Evolutionary conservation across 2,113 vertebrate genomes (phyloP).

Genomic region (Myotis davidii): DNA sequence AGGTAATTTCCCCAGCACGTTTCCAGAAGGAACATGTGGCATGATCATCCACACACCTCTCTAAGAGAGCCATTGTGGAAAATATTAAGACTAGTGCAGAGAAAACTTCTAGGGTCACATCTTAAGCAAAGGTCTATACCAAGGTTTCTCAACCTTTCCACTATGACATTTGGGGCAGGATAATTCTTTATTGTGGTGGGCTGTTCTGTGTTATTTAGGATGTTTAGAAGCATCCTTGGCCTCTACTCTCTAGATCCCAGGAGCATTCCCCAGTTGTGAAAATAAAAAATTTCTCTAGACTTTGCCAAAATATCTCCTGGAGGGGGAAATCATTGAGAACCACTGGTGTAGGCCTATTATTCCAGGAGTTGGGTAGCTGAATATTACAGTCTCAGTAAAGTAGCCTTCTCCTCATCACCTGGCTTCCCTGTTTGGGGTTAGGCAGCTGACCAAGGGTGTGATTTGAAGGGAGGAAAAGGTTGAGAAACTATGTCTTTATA

Average conservation of each 20-base stretch:
- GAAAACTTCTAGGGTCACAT: background rate
- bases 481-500: background rate
- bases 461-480: background rate
- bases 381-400: background rate
- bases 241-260: background rate
- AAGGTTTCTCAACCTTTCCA: background rate
- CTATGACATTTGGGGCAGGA: background rate
- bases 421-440: background rate
- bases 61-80: background rate
- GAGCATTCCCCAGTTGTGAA: background rate
- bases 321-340: background rate
- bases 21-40: background rate
- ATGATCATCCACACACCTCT: background rate
- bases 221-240: background rate
- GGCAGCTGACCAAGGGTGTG: background rate
- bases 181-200: background rate
- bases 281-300: background rate
- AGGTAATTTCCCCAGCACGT: constrained; percentile 64
- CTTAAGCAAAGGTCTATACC: background rate
- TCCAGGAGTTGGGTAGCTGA: background rate
- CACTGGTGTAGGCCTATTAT: background rate
- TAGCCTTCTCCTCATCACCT: background rate
- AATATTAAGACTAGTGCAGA: background rate
- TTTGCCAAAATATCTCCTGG: background rate
- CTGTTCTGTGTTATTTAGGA: background rate